Conservation (phyloP, 2,888 invertebrate species). For the Onchidella celtica region DNA sequence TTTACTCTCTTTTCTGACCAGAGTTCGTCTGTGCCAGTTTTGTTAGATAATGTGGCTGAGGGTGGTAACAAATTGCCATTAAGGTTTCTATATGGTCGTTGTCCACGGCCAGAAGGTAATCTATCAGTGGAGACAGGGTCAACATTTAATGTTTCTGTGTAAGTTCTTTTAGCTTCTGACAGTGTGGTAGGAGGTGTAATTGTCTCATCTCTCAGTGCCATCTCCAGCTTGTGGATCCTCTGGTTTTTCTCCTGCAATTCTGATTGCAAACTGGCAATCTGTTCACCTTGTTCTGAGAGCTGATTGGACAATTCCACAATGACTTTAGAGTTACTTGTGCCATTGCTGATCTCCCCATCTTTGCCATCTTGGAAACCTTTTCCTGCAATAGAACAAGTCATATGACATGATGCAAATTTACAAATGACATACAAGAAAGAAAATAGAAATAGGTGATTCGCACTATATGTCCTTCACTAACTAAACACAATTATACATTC, state of each 20-base stretch:
- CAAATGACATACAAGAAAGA: no score
- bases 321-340: slow-evolving; percentile 54
- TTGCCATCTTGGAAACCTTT: not conserved
- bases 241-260: slow-evolving; percentile 61
- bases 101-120: not conserved
- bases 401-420: no score
- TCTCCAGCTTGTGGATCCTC: slow-evolving; percentile 52
- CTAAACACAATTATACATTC: no score
- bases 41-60: not conserved
- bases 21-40: not conserved
- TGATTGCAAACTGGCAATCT: slow-evolving; percentile 62
- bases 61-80: not conserved
- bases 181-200: not conserved
- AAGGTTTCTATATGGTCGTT: not conserved
- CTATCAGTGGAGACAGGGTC: slow-evolving; percentile 19
- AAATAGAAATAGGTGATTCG: no score
- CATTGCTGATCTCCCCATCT: not conserved
- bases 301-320: slow-evolving; percentile 72
- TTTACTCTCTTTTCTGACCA: not conserved
- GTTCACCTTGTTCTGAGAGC: slow-evolving; percentile 67
- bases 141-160: not conserved
- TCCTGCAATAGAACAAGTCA: not conserved
- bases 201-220: not conserved
- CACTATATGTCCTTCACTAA: no score
- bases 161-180: not conserved